phyloP scores from a whole-genome alignment of 2,797 vertebrate genomes.

The Sorex maritimensis region DNA sequence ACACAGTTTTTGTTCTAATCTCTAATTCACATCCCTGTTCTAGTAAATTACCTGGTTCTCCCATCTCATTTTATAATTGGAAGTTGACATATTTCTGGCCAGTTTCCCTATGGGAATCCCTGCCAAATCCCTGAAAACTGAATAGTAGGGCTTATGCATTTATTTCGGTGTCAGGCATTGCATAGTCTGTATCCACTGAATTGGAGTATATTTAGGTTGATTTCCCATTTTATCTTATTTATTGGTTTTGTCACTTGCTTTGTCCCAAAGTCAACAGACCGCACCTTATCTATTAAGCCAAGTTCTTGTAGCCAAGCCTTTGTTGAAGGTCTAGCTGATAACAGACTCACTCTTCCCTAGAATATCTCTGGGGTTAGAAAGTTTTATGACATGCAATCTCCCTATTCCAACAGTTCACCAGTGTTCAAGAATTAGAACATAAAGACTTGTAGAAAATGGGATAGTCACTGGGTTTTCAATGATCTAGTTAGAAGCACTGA shows the following conservation, averaged over 20 bases:
- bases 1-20: background rate
- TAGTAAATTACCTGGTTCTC: background rate
- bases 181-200: background rate
- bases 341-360: background rate
- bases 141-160: background rate
- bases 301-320: slow-evolving; percentile 7
- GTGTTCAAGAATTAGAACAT: background rate
- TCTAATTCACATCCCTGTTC: slow-evolving; percentile 55
- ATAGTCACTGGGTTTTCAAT: background rate
- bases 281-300: background rate
- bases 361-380: background rate
- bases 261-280: background rate
- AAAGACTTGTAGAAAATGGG: slow-evolving; percentile 7
- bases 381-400: background rate
- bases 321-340: background rate
- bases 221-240: background rate
- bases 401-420: background rate
- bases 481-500: background rate
- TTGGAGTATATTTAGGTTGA: background rate
- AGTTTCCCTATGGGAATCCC: background rate
- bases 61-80: slow-evolving; percentile 23
- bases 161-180: slow-evolving; percentile 13
- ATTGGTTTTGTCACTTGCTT: background rate
- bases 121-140: background rate
- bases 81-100: background rate